These are phyloP conservation scores for Solea senegalensis DNA, from an alignment of 2,113 vertebrate genomes.

Conservation along the genomic window DNA sequence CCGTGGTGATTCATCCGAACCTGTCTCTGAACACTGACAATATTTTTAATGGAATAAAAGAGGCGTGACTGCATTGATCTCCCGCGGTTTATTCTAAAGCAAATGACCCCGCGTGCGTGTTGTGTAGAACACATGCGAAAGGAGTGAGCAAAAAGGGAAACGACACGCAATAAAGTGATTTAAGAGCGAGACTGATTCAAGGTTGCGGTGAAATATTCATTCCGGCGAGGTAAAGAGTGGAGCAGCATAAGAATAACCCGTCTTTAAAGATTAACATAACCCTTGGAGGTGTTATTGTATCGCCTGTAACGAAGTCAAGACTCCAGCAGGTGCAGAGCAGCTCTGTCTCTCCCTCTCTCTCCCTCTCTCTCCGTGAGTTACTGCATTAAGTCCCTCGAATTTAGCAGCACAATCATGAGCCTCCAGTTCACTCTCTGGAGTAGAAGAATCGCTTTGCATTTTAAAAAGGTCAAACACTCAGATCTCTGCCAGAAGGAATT, in stretches of 20 bases:
- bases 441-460: slow-evolving; percentile 82
- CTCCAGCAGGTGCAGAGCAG: slow-evolving; percentile 72
- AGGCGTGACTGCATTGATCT: slow-evolving; percentile 9
- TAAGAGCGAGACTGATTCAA: slow-evolving; percentile 64
- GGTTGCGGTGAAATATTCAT: slow-evolving; percentile 77
- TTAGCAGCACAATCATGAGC: slow-evolving; percentile 79
- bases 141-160: slow-evolving; percentile 24
- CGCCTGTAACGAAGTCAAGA: slow-evolving; percentile 71
- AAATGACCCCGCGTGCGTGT: neutral
- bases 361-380: slow-evolving; percentile 66
- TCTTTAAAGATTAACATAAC: slow-evolving; percentile 80
- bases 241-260: slow-evolving; percentile 74
- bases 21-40: slow-evolving; percentile 11
- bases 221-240: slow-evolving; percentile 72
- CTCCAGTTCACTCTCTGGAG: slow-evolving; percentile 77
- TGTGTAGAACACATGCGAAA: neutral
- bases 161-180: slow-evolving; percentile 53
- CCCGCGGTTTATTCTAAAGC: neutral
- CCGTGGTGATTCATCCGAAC: slow-evolving; percentile 11
- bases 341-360: slow-evolving; percentile 30
- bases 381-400: slow-evolving; percentile 79
- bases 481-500: slow-evolving; percentile 77
- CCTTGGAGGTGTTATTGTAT: slow-evolving; percentile 77
- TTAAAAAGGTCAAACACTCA: slow-evolving; percentile 83
- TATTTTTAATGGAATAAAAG: slow-evolving; percentile 3